Evolutionary conservation across 2,113 vertebrate genomes (phyloP).

Genomic region (Dasyornis broadbenti): DNA sequence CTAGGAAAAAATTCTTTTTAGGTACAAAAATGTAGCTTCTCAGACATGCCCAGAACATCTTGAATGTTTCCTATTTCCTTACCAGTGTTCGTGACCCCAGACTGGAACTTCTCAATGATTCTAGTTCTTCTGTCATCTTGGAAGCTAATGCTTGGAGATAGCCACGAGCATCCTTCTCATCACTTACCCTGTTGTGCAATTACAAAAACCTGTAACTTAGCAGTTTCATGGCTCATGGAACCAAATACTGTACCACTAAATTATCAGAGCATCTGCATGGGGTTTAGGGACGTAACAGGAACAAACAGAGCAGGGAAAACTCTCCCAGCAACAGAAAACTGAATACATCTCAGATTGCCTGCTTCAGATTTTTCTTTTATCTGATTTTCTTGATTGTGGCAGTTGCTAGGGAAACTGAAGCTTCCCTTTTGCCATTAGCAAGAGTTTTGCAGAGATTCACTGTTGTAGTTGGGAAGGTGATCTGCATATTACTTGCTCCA

Average conservation of each 20-base stretch:
- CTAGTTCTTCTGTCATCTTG: slow-evolving; percentile 97
- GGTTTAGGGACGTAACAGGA: background rate
- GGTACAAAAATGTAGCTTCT: background rate
- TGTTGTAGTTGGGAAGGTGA: background rate
- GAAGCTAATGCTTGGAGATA: slow-evolving; percentile 96
- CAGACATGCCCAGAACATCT: background rate
- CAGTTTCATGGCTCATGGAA: background rate
- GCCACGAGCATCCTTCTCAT: slow-evolving; percentile 95
- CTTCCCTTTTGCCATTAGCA: background rate
- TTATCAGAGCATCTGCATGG: background rate
- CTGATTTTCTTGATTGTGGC: background rate
- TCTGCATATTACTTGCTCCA: background rate
- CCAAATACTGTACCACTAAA: background rate
- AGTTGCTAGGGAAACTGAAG: slow-evolving; percentile 49
- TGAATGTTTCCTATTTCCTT: slow-evolving; percentile 7
- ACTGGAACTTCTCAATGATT: slow-evolving; percentile 86
- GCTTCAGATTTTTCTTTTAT: background rate
- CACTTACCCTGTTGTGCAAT: slow-evolving; percentile 86
- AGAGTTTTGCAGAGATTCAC: background rate
- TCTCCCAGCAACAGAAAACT: background rate
- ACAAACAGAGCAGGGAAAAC: background rate
- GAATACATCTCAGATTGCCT: background rate
- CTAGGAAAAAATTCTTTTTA: background rate
- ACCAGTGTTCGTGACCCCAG: slow-evolving; percentile 89
- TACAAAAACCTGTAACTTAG: background rate